Conservation (phyloP, 2,113 vertebrate species). For the Propithecus coquereli region DNA sequence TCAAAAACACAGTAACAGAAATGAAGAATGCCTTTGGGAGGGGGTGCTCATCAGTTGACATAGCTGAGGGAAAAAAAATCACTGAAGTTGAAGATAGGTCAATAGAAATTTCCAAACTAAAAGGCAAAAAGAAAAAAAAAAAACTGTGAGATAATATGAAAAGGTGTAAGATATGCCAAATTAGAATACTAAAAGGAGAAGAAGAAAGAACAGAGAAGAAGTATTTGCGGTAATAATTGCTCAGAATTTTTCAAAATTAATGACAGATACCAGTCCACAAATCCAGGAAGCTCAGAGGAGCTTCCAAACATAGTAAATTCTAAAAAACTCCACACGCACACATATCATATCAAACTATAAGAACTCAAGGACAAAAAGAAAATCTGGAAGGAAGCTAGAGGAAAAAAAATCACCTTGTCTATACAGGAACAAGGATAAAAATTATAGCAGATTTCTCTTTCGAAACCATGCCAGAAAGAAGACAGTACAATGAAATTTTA, state of each 20-base stretch:
- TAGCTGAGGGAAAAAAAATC: not conserved
- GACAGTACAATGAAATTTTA: not conserved
- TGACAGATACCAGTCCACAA: not conserved
- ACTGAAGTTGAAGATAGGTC: not conserved
- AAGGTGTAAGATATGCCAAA: not conserved
- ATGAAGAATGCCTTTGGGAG: not conserved
- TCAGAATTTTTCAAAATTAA: not conserved
- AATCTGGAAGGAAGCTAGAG: not conserved
- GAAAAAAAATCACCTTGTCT: not conserved
- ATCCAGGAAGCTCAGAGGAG: not conserved
- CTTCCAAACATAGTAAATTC: not conserved
- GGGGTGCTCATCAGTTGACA: not conserved
- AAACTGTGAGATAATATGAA: not conserved
- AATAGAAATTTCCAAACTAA: not conserved
- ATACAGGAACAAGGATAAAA: not conserved
- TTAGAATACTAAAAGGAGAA: not conserved
- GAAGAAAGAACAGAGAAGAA: not conserved
- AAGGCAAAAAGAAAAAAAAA: not conserved
- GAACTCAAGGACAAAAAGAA: not conserved
- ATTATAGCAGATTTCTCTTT: not conserved
- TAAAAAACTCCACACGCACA: rapidly evolving
- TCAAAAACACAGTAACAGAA: not conserved
- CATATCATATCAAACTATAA: not conserved
- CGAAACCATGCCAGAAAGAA: not conserved
- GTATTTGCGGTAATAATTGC: not conserved